Percentiles rank a stretch among this genome's conserved stretches.
These are phyloP conservation scores for Sphinx pinastri DNA, from an alignment of 2,888 invertebrate genomes.

Conservation along the genomic window DNA sequence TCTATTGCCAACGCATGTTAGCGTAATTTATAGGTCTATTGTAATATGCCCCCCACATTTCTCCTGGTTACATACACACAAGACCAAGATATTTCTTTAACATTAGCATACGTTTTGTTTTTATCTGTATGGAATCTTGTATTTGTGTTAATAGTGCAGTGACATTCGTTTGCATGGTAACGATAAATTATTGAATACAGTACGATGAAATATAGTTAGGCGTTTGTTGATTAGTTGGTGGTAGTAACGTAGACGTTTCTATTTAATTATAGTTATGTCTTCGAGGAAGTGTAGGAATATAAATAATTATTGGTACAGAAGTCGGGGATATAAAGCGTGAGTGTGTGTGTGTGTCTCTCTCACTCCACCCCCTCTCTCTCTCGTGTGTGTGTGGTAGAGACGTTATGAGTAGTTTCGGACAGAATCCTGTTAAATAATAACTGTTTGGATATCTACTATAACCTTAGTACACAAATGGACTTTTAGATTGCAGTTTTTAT, in stretches of 20 bases:
- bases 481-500: too few relatives aligned
- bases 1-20: too few relatives aligned
- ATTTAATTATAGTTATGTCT: not conserved
- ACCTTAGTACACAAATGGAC: too few relatives aligned
- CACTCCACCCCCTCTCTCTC: too few relatives aligned
- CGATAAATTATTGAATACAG: not conserved
- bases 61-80: not conserved
- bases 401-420: too few relatives aligned
- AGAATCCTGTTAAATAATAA: too few relatives aligned
- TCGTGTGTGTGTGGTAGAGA: too few relatives aligned
- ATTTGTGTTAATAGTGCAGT: not conserved
- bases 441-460: too few relatives aligned
- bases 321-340: too few relatives aligned
- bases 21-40: not conserved
- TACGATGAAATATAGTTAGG: not conserved
- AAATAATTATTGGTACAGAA: not conserved
- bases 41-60: not conserved
- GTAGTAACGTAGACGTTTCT: not conserved
- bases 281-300: not conserved
- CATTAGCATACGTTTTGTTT: conserved; percentile 9
- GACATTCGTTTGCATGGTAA: conserved; percentile 1
- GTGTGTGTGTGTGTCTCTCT: too few relatives aligned
- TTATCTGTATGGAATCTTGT: not conserved
- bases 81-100: not conserved
- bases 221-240: not conserved